These are phyloP conservation scores for Aphaenogaster floridana DNA, from an alignment of 1,140 invertebrate species.

Conservation along the genomic window DNA sequence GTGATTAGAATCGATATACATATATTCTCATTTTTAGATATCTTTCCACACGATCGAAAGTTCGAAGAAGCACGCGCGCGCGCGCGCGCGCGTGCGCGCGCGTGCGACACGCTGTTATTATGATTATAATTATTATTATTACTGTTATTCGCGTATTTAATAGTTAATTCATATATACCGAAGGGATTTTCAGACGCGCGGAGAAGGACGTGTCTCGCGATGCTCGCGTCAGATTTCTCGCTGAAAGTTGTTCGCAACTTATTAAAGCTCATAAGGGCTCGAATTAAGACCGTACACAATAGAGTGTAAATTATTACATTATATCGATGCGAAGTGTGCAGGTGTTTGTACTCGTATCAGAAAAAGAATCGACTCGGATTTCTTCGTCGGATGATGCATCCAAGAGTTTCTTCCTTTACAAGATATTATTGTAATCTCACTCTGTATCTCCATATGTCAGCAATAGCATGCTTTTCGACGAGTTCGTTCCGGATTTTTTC, in stretches of 20 bases:
- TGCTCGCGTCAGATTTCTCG: conserved; percentile 57
- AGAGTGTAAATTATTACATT: conserved; percentile 20
- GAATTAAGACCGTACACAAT: not conserved
- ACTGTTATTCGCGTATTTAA: conserved; percentile 38
- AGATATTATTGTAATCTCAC: conserved; percentile 20
- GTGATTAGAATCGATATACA: conserved; percentile 20
- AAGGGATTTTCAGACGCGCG: conserved; percentile 25
- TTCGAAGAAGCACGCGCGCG: conserved; percentile 20
- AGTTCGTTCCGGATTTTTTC: not conserved
- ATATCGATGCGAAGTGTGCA: conserved; percentile 24
- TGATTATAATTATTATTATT: conserved; percentile 20
- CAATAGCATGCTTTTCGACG: conserved; percentile 6
- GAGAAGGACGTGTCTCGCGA: conserved; percentile 56
- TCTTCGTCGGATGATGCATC: not conserved
- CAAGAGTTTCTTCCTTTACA: conserved; percentile 2
- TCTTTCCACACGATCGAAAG: conserved; percentile 13
- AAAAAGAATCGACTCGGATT: conserved; percentile 2
- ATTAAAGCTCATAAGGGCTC: not conserved
- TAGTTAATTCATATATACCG: conserved; percentile 47
- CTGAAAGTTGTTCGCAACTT: conserved; percentile 58
- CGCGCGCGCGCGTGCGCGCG: conserved; percentile 41
- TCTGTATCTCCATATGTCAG: not conserved
- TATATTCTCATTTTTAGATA: conserved; percentile 39
- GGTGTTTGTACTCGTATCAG: conserved; percentile 7
- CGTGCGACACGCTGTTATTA: conserved; percentile 21